These are phyloP conservation scores for Lithophane semibrunnea DNA, from an alignment of 2,888 invertebrate species.

Conservation along the genomic window DNA sequence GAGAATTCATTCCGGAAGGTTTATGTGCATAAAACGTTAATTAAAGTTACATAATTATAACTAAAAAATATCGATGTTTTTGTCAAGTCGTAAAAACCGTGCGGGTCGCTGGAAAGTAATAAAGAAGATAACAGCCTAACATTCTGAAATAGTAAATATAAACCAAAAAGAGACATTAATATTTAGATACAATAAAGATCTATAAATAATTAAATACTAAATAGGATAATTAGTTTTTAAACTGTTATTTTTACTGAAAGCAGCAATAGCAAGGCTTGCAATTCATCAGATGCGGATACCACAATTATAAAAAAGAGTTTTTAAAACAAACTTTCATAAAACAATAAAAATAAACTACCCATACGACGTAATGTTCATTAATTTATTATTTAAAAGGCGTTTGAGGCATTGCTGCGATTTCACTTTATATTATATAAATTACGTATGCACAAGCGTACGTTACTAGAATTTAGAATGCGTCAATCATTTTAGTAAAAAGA, in stretches of 20 bases:
- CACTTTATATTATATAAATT: constrained; percentile 43
- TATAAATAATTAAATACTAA: no score
- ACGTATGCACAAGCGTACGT: background rate
- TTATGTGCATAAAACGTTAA: no score
- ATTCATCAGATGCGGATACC: no score
- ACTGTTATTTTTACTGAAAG: no score
- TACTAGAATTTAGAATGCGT: constrained; percentile 7
- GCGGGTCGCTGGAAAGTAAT: background rate
- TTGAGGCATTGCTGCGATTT: constrained; percentile 17
- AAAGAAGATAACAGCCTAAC: background rate
- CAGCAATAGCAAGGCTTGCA: no score
- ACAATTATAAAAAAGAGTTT: background rate
- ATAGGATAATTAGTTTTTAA: no score
- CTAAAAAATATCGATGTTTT: no score
- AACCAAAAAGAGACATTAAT: no score
- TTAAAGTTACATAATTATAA: no score
- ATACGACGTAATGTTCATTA: background rate
- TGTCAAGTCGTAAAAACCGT: no score
- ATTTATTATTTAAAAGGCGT: constrained; percentile 3
- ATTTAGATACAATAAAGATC: no score
- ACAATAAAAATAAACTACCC: background rate
- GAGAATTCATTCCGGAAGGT: no score
- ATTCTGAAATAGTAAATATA: background rate
- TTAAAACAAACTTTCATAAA: constrained; percentile 3
- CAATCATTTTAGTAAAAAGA: background rate